A percentile compares a stretch with the other conserved stretches of the same genome.
Conservation (phyloP, 1,140 invertebrate species). For the Drosophila parvula region DNA sequence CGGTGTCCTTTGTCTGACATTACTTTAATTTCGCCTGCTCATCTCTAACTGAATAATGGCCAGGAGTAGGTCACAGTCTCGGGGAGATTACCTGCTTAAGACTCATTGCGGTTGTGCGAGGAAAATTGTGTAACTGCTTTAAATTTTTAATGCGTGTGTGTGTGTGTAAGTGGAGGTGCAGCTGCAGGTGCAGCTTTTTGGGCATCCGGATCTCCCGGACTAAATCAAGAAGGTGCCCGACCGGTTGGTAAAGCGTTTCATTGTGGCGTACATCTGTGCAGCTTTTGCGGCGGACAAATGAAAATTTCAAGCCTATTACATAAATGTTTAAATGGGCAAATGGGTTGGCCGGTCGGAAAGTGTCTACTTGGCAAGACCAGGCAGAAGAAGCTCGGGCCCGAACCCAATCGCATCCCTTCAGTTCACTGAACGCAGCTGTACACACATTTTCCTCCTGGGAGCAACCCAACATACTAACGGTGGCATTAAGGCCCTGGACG, state of each 20-base stretch:
- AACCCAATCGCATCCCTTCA: conserved; percentile 49
- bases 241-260: conserved; percentile 21
- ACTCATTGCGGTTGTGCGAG: conserved; percentile 59
- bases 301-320: conserved; percentile 79
- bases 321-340: conserved; percentile 77
- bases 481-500: conserved; percentile 34
- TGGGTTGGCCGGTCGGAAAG: conserved; percentile 59
- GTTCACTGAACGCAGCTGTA: conserved; percentile 71
- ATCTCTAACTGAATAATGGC: conserved; percentile 48
- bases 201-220: not conserved
- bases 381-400: not conserved
- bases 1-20: conserved; percentile 7
- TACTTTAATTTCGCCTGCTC: conserved; percentile 22
- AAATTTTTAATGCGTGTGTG: conserved; percentile 67
- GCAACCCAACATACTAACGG: conserved; percentile 37
- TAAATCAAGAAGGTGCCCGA: conserved; percentile 20
- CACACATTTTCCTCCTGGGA: conserved; percentile 71
- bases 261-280: conserved; percentile 58
- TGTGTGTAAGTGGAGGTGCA: conserved; percentile 46
- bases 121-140: conserved; percentile 60
- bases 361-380: conserved; percentile 46
- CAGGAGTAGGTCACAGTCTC: conserved; percentile 31
- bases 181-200: conserved; percentile 25
- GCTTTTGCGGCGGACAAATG: conserved; percentile 70
- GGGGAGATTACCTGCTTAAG: conserved; percentile 58